phyloP scores from a whole-genome alignment of 2,888 invertebrate species.

The Trichacis sp. region DNA sequence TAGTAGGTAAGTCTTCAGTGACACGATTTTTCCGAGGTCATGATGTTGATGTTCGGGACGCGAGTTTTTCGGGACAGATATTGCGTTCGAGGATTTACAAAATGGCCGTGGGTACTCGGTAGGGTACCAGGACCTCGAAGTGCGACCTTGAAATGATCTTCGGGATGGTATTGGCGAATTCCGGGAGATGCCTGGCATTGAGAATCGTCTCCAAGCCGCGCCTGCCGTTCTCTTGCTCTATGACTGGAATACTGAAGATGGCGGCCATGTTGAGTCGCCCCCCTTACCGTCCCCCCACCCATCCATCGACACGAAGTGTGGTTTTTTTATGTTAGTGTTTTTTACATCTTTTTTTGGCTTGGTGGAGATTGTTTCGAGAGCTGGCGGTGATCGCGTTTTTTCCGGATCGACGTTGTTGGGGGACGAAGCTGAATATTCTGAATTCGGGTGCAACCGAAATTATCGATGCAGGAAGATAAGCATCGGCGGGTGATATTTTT shows the following conservation, averaged over 20 bases:
- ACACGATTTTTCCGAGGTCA: too few species aligned
- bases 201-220: constrained; percentile 60
- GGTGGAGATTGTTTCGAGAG: background rate
- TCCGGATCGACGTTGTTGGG: too few species aligned
- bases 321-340: constrained; percentile 11
- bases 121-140: constrained; percentile 52
- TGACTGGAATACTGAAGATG: constrained; percentile 67
- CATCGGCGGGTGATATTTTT: background rate
- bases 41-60: background rate
- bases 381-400: background rate
- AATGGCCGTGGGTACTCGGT: constrained; percentile 30
- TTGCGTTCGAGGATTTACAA: constrained; percentile 21
- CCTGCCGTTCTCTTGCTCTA: constrained; percentile 48
- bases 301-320: constrained; percentile 11
- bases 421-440: too few species aligned
- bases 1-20: constrained; percentile 14
- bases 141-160: constrained; percentile 39
- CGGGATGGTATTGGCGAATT: constrained; percentile 57
- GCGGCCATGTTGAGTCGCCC: constrained; percentile 63
- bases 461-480: background rate
- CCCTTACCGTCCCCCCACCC: constrained; percentile 22
- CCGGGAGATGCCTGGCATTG: constrained; percentile 67
- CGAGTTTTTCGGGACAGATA: constrained; percentile 24
- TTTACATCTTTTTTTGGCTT: constrained; percentile 15
- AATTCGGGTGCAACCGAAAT: background rate